phyloP scores from a whole-genome alignment of 2,113 vertebrate species.

The Petaurus breviceps region DNA sequence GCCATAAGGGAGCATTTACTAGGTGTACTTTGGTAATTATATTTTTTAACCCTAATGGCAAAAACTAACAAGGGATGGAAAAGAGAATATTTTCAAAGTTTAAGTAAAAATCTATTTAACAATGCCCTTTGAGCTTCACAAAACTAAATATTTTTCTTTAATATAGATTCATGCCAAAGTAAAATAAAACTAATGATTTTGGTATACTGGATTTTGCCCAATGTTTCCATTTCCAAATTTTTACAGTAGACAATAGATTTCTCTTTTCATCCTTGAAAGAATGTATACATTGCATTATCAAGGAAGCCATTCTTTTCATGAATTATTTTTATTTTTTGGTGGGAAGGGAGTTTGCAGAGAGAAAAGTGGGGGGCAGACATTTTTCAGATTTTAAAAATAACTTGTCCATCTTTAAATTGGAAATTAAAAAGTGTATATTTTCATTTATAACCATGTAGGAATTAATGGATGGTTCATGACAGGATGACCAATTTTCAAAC shows the following conservation, averaged over 20 bases:
- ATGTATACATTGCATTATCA: neutral
- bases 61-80: neutral
- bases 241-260: neutral
- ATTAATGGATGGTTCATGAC: neutral
- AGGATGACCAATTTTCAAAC: neutral
- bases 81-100: conserved; percentile 2
- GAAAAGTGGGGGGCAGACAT: neutral
- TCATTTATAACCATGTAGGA: too few species aligned
- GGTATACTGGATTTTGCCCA: neutral
- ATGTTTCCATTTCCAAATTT: neutral
- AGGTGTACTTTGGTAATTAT: neutral
- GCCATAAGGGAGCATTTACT: neutral
- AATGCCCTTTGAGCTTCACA: neutral
- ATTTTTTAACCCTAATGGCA: neutral
- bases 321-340: neutral
- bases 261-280: neutral
- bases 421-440: too few species aligned
- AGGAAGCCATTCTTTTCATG: neutral
- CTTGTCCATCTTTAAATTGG: neutral
- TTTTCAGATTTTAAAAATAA: neutral
- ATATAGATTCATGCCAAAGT: neutral
- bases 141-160: neutral
- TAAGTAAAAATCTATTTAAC: neutral
- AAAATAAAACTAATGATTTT: neutral
- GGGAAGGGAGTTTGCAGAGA: neutral